Evolutionary conservation across 2,888 invertebrate species (phyloP).

Genomic region (Apomyelois bistriatella): DNA sequence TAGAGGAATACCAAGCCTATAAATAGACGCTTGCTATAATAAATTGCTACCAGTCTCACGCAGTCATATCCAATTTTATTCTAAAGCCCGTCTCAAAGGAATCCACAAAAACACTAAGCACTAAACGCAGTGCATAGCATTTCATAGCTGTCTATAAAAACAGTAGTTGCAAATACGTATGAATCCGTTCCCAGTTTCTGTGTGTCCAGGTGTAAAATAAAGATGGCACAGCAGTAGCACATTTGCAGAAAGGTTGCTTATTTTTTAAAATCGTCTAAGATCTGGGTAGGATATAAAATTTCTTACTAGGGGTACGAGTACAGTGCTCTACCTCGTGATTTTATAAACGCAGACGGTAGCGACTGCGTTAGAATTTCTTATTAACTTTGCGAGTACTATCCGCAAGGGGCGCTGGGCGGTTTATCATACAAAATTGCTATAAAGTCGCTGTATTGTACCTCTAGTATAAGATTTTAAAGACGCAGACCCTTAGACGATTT

Average conservation of each 20-base stretch:
- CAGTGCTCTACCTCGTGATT: too few relatives aligned
- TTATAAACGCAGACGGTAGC: too few relatives aligned
- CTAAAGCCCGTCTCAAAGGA: background rate
- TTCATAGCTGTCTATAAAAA: constrained; percentile 6
- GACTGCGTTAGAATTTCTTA: too few relatives aligned
- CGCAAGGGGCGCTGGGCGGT: too few relatives aligned
- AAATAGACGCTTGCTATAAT: background rate
- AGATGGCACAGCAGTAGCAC: background rate
- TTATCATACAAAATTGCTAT: too few relatives aligned
- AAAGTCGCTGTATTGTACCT: too few relatives aligned
- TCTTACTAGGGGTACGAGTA: too few relatives aligned
- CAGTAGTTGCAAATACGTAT: constrained; percentile 3
- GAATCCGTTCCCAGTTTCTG: background rate
- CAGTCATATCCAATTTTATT: background rate
- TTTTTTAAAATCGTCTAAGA: background rate
- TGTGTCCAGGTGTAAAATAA: background rate
- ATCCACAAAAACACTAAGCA: constrained; percentile 2
- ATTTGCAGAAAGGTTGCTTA: background rate
- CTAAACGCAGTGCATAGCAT: background rate
- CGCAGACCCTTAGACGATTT: too few relatives aligned
- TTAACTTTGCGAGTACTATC: too few relatives aligned
- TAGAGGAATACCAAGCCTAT: background rate
- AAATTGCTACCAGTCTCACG: background rate
- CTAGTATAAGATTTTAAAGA: too few relatives aligned
- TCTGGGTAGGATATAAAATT: too few relatives aligned